phyloP scores from a whole-genome alignment of 2,888 invertebrate genomes.

The Pyrrhosoma nymphula region DNA sequence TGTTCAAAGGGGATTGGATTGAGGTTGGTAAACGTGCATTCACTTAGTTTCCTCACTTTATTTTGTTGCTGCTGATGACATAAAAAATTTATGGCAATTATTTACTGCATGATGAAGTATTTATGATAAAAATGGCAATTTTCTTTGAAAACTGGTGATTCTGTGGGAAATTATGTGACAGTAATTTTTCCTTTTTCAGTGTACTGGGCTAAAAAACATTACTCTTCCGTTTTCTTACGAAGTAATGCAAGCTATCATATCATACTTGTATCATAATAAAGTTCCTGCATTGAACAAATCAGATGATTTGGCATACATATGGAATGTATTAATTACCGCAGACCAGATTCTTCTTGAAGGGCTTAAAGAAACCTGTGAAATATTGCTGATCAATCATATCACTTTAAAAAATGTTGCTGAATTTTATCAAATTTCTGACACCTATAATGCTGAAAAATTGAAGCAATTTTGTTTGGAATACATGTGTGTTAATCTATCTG shows the following conservation, averaged over 20 bases:
- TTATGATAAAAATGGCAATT: neutral
- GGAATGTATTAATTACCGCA: conserved; percentile 87
- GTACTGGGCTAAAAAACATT: conserved; percentile 79
- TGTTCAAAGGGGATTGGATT: conserved; percentile 90
- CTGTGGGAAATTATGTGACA: neutral
- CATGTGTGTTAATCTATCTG: conserved; percentile 86
- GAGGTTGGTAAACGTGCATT: conserved; percentile 79
- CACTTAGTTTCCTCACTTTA: conserved; percentile 40
- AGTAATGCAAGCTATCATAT: conserved; percentile 84
- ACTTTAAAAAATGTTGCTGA: conserved; percentile 88
- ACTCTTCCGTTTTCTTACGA: conserved; percentile 82
- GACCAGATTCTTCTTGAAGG: conserved; percentile 89
- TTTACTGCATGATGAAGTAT: too few relatives aligned
- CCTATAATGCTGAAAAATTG: conserved; percentile 87
- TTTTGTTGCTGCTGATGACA: neutral
- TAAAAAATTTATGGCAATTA: neutral
- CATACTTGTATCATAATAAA: conserved; percentile 88
- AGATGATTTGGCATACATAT: conserved; percentile 85
- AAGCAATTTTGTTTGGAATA: conserved; percentile 88
- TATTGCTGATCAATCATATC: conserved; percentile 83
- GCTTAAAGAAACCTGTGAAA: conserved; percentile 87
- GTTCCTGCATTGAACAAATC: conserved; percentile 81
- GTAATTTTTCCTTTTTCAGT: conserved; percentile 77
- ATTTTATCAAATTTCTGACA: conserved; percentile 86
- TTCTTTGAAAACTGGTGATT: neutral